A percentile compares a stretch with the other conserved stretches of the same genome.
phyloP scores from a whole-genome alignment of 1,140 invertebrate genomes.

The Temnothorax curvispinosus region DNA sequence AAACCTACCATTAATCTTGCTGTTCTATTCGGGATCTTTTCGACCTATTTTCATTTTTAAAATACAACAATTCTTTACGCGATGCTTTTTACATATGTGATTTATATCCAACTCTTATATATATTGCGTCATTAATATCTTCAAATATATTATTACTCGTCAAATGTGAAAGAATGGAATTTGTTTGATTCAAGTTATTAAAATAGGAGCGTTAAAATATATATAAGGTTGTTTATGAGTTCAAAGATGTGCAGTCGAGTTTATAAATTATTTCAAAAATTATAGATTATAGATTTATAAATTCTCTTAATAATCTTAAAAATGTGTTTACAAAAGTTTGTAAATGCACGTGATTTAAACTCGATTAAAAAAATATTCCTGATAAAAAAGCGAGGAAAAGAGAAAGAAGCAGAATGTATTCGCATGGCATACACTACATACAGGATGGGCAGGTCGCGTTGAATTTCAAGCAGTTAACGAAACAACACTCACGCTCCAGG shows the following conservation, averaged over 20 bases:
- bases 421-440: constrained; percentile 8
- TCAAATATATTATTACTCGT: neutral
- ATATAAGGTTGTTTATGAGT: neutral
- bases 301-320: neutral
- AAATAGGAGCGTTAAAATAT: neutral
- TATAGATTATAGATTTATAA: neutral
- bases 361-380: neutral
- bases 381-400: neutral
- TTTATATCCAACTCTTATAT: neutral
- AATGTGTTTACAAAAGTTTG: neutral
- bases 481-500: constrained; percentile 55
- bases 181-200: too few species aligned
- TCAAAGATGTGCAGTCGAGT: neutral
- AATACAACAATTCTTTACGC: constrained; percentile 1
- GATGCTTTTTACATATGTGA: neutral
- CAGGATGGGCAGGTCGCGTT: constrained; percentile 77
- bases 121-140: neutral
- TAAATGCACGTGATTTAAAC: neutral
- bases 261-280: neutral
- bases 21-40: neutral
- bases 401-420: constrained; percentile 1
- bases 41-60: constrained; percentile 34
- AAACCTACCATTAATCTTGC: constrained; percentile 13
- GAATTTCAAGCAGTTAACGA: constrained; percentile 75
- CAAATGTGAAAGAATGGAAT: neutral